Percentiles rank a stretch among this genome's conserved stretches.
phyloP scores from a whole-genome alignment of 2,113 vertebrate species.

The Lycocorax pyrrhopterus region DNA sequence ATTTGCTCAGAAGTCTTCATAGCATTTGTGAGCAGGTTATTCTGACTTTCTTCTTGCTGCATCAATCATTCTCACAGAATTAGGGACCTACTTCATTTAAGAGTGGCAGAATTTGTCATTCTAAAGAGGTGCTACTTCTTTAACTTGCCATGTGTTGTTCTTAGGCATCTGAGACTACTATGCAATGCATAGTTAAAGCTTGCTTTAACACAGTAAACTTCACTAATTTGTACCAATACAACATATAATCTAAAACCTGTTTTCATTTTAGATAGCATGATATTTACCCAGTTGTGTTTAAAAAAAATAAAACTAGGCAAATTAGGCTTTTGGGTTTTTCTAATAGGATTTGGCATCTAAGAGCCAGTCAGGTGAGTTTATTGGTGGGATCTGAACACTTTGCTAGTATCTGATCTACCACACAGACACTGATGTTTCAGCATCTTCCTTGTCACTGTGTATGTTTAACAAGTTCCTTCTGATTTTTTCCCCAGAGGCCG shows the following conservation, averaged over 20 bases:
- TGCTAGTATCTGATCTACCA: neutral
- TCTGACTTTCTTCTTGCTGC: neutral
- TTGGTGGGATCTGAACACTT: neutral
- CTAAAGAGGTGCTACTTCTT: neutral
- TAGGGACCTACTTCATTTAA: neutral
- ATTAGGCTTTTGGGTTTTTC: neutral
- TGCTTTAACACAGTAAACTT: neutral
- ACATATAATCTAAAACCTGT: neutral
- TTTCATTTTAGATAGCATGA: neutral
- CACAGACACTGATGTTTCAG: neutral
- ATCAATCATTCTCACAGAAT: neutral
- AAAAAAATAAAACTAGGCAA: neutral
- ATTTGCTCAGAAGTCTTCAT: neutral
- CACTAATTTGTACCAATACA: neutral
- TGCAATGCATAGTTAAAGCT: neutral
- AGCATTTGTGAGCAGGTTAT: neutral
- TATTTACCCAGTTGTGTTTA: neutral
- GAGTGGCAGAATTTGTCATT: neutral
- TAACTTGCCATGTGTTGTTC: neutral
- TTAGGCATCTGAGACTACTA: neutral
- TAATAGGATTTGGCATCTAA: neutral
- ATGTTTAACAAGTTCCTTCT: constrained; percentile 8
- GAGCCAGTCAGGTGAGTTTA: neutral
- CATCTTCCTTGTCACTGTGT: neutral
- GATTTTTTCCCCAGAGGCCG: constrained; percentile 48